A percentile compares a stretch with the other conserved stretches of the same genome.
phyloP scores from a whole-genome alignment of 2,888 invertebrate species.

The Epiblema foenella region DNA sequence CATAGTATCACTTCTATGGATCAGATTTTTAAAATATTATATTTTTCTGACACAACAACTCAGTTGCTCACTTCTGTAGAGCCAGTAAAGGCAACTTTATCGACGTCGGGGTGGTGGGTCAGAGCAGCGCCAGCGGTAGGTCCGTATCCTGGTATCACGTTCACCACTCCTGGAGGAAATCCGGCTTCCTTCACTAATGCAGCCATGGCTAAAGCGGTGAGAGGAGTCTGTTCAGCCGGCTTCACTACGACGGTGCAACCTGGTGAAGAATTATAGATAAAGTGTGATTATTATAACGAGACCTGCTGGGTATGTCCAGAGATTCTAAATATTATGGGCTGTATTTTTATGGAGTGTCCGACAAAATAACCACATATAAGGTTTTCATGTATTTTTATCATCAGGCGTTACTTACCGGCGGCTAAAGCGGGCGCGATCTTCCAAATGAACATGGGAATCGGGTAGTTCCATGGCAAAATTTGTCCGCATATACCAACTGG shows the following conservation, averaged over 20 bases:
- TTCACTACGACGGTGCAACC: slow-evolving; percentile 94
- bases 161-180: slow-evolving; percentile 95
- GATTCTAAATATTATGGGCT: neutral
- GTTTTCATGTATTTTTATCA: slow-evolving; percentile 25
- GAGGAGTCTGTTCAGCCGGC: slow-evolving; percentile 97
- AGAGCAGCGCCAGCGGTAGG: slow-evolving; percentile 90
- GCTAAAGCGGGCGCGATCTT: slow-evolving; percentile 93
- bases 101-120: slow-evolving; percentile 89
- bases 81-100: slow-evolving; percentile 92
- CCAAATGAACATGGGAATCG: slow-evolving; percentile 96
- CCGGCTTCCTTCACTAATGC: slow-evolving; percentile 94
- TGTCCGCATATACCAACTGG: slow-evolving; percentile 95
- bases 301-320: neutral
- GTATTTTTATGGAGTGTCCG: neutral
- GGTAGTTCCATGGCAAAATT: slow-evolving; percentile 97
- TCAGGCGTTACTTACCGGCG: slow-evolving; percentile 70
- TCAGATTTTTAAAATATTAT: too few relatives aligned
- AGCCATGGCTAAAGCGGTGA: slow-evolving; percentile 94
- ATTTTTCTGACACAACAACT: too few relatives aligned
- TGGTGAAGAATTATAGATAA: slow-evolving; percentile 43
- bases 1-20: neutral
- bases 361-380: neutral
- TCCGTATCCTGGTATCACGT: slow-evolving; percentile 94
- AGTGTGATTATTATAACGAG: neutral
- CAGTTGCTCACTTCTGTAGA: slow-evolving; percentile 69